These are phyloP conservation scores for Hydropsyche betteni DNA, from an alignment of 2,888 invertebrate genomes.

Conservation along the genomic window DNA sequence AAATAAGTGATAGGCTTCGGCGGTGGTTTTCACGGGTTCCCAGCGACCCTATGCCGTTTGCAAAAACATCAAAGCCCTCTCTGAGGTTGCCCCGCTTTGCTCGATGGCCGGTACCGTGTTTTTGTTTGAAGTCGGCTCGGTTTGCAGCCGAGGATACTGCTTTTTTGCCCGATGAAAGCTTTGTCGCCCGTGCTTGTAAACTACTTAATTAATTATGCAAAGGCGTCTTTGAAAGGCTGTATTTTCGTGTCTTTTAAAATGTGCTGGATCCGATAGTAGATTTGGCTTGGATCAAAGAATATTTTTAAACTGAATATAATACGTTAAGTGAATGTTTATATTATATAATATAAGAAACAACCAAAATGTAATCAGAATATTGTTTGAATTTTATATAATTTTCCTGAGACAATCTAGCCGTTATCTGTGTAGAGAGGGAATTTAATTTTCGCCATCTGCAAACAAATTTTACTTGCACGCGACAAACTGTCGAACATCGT, in stretches of 20 bases:
- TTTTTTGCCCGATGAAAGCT: slow-evolving; percentile 16
- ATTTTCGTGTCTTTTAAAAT: not conserved
- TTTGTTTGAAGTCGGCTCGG: slow-evolving; percentile 33
- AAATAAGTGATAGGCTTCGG: slow-evolving; percentile 50
- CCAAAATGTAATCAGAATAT: no score
- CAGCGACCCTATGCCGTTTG: slow-evolving; percentile 39
- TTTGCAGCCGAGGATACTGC: slow-evolving; percentile 1
- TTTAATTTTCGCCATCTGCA: no score
- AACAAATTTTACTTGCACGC: no score
- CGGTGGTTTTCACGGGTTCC: slow-evolving; percentile 33
- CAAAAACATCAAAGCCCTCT: slow-evolving; percentile 47
- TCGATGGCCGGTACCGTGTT: slow-evolving; percentile 14
- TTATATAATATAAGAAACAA: no score
- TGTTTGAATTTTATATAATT: no score
- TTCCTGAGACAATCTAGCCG: no score
- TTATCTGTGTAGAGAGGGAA: no score
- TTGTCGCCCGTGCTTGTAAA: no score
- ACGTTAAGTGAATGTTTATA: not conserved
- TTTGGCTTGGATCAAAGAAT: no score
- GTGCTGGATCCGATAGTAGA: not conserved
- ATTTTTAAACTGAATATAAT: not conserved
- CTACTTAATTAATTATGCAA: no score
- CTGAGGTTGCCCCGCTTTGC: not conserved
- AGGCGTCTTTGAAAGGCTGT: slow-evolving; percentile 1
- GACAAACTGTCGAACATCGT: no score